Conservation (phyloP, 1,140 invertebrate species). For the Bicyclus anynana region DNA sequence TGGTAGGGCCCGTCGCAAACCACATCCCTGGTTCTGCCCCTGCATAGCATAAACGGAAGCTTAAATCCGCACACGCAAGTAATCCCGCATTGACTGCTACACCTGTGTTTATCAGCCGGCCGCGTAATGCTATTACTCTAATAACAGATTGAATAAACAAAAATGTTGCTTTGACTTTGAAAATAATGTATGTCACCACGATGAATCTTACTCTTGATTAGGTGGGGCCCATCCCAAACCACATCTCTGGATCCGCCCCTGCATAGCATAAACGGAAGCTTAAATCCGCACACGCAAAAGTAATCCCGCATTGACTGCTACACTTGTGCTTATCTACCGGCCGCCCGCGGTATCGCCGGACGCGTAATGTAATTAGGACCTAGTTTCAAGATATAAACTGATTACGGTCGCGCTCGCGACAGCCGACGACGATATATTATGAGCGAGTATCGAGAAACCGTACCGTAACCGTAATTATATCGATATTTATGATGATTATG, state of each 20-base stretch:
- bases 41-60: constrained; percentile 15
- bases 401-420: not conserved
- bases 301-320: constrained; percentile 9
- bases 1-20: too few relatives aligned
- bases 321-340: constrained; percentile 29
- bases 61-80: constrained; percentile 3
- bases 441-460: not conserved
- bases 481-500: not conserved
- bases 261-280: constrained; percentile 13
- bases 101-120: constrained; percentile 29
- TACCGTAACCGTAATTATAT: not conserved
- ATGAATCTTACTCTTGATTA: too few relatives aligned
- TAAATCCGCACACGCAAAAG: constrained; percentile 5
- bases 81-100: constrained; percentile 11
- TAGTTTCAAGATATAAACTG: constrained; percentile 19
- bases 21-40: too few relatives aligned
- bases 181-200: too few relatives aligned
- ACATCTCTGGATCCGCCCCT: too few relatives aligned
- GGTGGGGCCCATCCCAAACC: too few relatives aligned
- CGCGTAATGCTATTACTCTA: too few relatives aligned
- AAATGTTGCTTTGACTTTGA: too few relatives aligned
- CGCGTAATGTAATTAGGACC: constrained; percentile 32
- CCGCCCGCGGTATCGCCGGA: constrained; percentile 39
- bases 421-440: not conserved
- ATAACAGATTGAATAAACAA: too few relatives aligned